Conservation (phyloP, 64 coral and sea anemone species). For the Catalaphyllia jardinei region DNA sequence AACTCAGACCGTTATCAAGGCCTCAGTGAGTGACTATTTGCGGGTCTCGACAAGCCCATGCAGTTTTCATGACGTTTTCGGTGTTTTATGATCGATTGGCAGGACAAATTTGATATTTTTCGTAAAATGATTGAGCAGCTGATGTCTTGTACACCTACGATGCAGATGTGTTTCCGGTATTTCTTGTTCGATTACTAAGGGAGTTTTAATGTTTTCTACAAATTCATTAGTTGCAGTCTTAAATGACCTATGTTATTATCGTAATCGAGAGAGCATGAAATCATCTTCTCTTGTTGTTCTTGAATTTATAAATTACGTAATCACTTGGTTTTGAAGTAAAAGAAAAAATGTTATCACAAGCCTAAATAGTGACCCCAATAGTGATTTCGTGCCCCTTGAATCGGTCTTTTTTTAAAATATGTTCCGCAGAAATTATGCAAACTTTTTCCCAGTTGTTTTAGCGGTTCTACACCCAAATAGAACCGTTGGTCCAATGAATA, state of each 20-base stretch:
- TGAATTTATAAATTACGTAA: too few species aligned
- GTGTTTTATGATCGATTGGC: neutral
- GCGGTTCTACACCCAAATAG: too few species aligned
- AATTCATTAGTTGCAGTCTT: neutral
- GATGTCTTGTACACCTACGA: neutral
- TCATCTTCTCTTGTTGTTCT: too few species aligned
- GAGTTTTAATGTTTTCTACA: neutral
- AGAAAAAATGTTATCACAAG: too few species aligned
- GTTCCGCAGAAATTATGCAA: too few species aligned
- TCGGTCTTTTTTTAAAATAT: too few species aligned
- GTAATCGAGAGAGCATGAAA: neutral
- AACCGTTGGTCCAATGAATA: too few species aligned
- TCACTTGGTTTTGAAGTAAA: too few species aligned
- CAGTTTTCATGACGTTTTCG: neutral
- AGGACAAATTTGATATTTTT: neutral
- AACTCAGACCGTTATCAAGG: too few species aligned
- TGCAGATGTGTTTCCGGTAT: neutral
- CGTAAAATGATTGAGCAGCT: neutral
- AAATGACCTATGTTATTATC: neutral
- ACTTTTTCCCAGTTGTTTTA: too few species aligned
- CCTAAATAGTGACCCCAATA: too few species aligned
- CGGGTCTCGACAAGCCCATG: neutral
- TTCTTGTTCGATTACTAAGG: neutral
- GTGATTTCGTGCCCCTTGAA: too few species aligned
- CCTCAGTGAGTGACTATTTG: neutral